Evolutionary conservation across 2,113 vertebrate species (phyloP), one percentile per base, ranked within the genome.

Genomic region (Percopsis transmontana): DNA sequence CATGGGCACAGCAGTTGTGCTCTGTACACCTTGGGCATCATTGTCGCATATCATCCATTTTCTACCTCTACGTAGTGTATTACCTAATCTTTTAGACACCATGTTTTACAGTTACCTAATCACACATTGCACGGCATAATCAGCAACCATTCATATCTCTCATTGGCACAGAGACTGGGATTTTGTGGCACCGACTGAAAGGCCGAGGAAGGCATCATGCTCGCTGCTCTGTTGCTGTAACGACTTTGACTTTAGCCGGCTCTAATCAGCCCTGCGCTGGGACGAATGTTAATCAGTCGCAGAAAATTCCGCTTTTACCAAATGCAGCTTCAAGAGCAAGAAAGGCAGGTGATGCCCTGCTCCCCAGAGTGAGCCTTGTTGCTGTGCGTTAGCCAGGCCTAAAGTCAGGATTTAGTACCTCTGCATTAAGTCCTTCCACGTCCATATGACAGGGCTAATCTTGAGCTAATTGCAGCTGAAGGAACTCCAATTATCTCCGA

Each of bases 401-500:
- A 70, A 78, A 80, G 70, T 84, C 57, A 72, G 83, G 76, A 64
- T 85, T 82, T 77, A 82, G 62, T 20, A 48, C 77, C 44, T 51
- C 60, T 15, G 72, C 40, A n/a, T 72, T 81, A 70, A 85, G 69
- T 80, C 76, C 67, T 45, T 76, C 77, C 77, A 70, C 59, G 74
- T 82, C 76, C 79, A 80, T 83, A 79, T 88, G 88, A 88, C 85
- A 85, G 79, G 77, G 84, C 79, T 86, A 80, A 89, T 89, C 81
- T 85, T 9, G 44, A 68, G 73, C 79, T 88, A 89, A 90, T 88
- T 85, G 81, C 77, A 72, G 65, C 59, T 57, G 77, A 75, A 77
- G 80, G 72, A 81, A 74, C 75, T 70, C 60, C 60, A 83, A 84
- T 90, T 89, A 89, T 71, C 58, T 3, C 19, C 20, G 39, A 68